phyloP scores from a whole-genome alignment of 2,888 invertebrate genomes.

The Kryphioiulus occultus region DNA sequence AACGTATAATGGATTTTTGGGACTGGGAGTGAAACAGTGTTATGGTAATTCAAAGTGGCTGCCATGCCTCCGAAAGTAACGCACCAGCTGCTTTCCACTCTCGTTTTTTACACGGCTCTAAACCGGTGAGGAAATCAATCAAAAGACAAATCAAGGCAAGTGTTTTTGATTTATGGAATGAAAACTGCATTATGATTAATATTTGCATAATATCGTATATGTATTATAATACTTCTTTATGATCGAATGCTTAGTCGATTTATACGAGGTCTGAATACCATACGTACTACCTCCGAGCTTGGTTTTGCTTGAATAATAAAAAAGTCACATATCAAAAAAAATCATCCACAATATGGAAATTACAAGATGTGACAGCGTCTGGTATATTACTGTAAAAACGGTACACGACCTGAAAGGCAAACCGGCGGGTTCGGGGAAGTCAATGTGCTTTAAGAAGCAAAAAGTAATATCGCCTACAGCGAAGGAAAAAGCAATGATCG shows the following conservation, averaged over 20 bases:
- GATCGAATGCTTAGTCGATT: too few species aligned
- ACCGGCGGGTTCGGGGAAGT: too few species aligned
- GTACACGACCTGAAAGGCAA: too few species aligned
- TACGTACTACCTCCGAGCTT: background rate
- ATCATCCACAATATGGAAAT: too few species aligned
- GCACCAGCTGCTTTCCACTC: background rate
- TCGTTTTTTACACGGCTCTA: background rate
- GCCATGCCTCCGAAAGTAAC: background rate
- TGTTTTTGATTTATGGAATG: slow-evolving; percentile 15
- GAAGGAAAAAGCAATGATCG: too few species aligned
- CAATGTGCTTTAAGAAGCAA: too few species aligned
- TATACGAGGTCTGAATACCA: too few species aligned
- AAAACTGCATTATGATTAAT: slow-evolving; percentile 11
- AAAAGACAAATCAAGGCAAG: background rate
- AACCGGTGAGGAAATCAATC: background rate
- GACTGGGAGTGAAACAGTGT: background rate
- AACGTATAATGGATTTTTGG: too few species aligned
- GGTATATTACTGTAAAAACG: too few species aligned
- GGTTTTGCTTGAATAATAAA: background rate
- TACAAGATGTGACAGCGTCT: too few species aligned
- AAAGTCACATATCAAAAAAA: background rate
- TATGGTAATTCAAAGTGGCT: background rate
- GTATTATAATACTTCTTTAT: background rate
- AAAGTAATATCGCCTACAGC: too few species aligned
- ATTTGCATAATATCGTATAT: background rate